Evolutionary conservation across 1,140 invertebrate genomes (phyloP).

Genomic region (Brachionus calyciflorus): DNA sequence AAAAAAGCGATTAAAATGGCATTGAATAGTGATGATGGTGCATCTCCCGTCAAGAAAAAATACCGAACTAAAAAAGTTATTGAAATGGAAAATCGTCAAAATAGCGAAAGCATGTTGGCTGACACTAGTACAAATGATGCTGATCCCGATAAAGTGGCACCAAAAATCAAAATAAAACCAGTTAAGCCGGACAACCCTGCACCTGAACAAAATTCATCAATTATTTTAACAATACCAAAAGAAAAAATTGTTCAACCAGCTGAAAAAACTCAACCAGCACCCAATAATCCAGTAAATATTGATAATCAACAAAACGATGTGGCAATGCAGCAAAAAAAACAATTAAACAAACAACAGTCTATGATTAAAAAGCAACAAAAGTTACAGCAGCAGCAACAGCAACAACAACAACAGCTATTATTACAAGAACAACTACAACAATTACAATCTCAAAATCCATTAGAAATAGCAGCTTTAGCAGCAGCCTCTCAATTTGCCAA

Average conservation of each 20-base stretch:
- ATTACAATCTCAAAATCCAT: neutral
- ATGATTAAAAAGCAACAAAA: neutral
- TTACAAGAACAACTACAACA: neutral
- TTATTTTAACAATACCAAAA: constrained; percentile 24
- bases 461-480: neutral
- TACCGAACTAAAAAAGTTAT: constrained; percentile 1
- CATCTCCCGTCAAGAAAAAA: constrained; percentile 16
- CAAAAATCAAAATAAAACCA: constrained; percentile 17
- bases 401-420: neutral
- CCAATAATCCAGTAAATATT: neutral
- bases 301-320: neutral
- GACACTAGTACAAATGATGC: neutral
- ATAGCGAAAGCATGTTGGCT: neutral
- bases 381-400: constrained; percentile 2
- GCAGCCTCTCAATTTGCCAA: constrained; percentile 29
- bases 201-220: neutral
- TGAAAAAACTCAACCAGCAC: neutral
- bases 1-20: constrained; percentile 27
- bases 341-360: neutral
- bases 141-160: neutral
- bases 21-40: neutral
- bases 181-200: neutral
- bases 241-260: neutral
- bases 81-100: neutral
- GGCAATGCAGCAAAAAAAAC: constrained; percentile 52